Base-by-base conservation (phyloP, 2,797 vertebrate species). In the Rhabdomys pumilio region DNA sequence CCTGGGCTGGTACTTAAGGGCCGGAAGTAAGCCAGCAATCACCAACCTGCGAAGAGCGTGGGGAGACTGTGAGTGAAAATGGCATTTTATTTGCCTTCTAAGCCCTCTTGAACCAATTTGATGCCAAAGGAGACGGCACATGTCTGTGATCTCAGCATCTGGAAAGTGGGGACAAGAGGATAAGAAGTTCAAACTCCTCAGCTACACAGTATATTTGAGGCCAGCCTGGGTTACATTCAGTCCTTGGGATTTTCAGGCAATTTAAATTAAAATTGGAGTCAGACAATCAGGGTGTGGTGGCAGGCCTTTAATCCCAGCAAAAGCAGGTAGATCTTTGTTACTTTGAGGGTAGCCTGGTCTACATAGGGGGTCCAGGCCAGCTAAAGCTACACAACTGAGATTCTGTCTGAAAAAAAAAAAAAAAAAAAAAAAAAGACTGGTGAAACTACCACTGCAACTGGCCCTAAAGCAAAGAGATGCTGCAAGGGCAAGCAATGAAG, bases 251-350 rank as follows among this genome's bases (percentile, higher is more conserved):
- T 93, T 38, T 24, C n/a, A n/a, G 50, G 79, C 72, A 94, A 91
- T 91, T 73, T 47, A 87, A 47, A 94, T 96, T n/a, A 86, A 95
- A 84, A 84, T 91, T 96, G 79, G 61, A 22, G 29, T 34, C 83
- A 59, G 53, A 59, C 41, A 53, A 3, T 55, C 14, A 47, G 59
- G 9, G 26, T 65, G 44, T 31, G 14, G 11, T 85, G 19, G 61
- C 11, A 47, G 73, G 63, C 63, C 44, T 67, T 85, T 53, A 13
- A 85, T 85, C 0, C 26, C 83, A 85, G 31, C 44, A n/a, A 65
- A 67, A 31, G 63, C 61, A 24, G 44, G 31, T 15, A 67, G 44
- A n/a, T 67, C 44, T 24, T 6, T n/a, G 63, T 24, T 69, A 86
- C 12, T 61, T 83, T 83, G 81, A 83, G 57, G 15, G 12, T 82